Evolutionary conservation across 2,888 invertebrate species (phyloP).

Genomic region (Amphipoea oculea): DNA sequence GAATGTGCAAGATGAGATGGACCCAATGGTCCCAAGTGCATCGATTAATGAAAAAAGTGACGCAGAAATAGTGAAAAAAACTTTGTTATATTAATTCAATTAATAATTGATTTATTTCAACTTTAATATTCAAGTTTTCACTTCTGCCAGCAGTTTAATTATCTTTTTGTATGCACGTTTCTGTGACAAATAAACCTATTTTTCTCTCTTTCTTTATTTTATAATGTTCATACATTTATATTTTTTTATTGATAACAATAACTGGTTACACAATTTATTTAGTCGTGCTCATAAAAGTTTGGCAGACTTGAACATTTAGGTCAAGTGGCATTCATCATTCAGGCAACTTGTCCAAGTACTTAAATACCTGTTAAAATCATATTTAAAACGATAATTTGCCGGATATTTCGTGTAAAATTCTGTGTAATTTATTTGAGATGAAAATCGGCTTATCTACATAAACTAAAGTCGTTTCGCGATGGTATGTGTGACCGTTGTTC

Average conservation of each 20-base stretch:
- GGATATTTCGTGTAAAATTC: neutral
- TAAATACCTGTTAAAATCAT: conserved; percentile 20
- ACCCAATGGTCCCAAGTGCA: too few species aligned
- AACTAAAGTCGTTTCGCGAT: neutral
- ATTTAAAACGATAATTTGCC: conserved; percentile 10
- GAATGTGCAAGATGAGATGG: too few species aligned
- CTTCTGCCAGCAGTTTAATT: too few species aligned
- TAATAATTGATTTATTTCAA: too few species aligned
- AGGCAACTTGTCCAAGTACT: conserved; percentile 21
- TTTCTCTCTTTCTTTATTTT: neutral
- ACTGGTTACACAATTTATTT: neutral
- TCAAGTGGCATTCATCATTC: conserved; percentile 42
- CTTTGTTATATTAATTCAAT: too few species aligned
- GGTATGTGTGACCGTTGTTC: neutral
- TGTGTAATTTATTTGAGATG: neutral
- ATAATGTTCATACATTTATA: neutral
- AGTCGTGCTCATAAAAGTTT: conserved; percentile 29
- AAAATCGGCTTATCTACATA: neutral
- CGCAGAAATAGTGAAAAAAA: too few species aligned
- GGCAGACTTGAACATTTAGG: conserved; percentile 26
- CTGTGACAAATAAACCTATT: too few species aligned
- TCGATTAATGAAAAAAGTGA: too few species aligned
- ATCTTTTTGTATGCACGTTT: neutral
- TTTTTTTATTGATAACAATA: neutral
- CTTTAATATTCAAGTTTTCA: too few species aligned